Conservation (phyloP, 2,888 invertebrate genomes). For the Zaprionus obscuricornis region DNA sequence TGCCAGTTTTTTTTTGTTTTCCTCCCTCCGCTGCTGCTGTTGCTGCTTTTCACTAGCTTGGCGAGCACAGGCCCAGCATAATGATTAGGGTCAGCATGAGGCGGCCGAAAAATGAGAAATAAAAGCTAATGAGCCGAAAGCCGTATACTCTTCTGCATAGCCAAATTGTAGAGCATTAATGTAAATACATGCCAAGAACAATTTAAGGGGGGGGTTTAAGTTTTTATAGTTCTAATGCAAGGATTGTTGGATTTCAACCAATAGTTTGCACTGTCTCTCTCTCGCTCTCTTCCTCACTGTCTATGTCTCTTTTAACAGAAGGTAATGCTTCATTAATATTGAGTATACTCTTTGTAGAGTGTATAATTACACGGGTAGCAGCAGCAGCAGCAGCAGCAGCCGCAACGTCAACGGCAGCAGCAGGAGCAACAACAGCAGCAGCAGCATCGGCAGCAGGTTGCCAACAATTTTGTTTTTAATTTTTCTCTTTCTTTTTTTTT, state of each 20-base stretch:
- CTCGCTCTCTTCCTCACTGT: too few species aligned
- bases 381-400: slow-evolving; percentile 5
- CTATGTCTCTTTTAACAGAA: too few species aligned
- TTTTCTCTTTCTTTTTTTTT: slow-evolving; percentile 34
- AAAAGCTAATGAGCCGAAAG: slow-evolving; percentile 1
- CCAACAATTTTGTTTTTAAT: slow-evolving; percentile 60
- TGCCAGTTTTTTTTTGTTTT: slow-evolving; percentile 26
- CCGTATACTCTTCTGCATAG: slow-evolving; percentile 33
- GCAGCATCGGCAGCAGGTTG: slow-evolving; percentile 54
- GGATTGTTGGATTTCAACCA: too few species aligned
- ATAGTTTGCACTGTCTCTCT: too few species aligned
- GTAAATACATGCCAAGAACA: too few species aligned
- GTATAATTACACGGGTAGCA: slow-evolving; percentile 34
- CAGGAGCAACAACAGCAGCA: not conserved
- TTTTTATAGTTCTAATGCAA: too few species aligned
- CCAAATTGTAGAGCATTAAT: too few species aligned
- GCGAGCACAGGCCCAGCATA: slow-evolving; percentile 56
- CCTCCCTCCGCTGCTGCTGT: not conserved
- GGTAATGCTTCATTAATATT: too few species aligned
- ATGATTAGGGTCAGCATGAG: slow-evolving; percentile 71
- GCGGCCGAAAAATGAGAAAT: slow-evolving; percentile 26
- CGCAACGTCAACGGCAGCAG: not conserved
- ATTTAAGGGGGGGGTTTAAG: too few species aligned
- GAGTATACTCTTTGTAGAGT: slow-evolving; percentile 13
- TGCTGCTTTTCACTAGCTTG: slow-evolving; percentile 58